These are phyloP conservation scores for Chrysocyon brachyurus DNA, from an alignment of 2,797 vertebrate species.

Conservation along the genomic window DNA sequence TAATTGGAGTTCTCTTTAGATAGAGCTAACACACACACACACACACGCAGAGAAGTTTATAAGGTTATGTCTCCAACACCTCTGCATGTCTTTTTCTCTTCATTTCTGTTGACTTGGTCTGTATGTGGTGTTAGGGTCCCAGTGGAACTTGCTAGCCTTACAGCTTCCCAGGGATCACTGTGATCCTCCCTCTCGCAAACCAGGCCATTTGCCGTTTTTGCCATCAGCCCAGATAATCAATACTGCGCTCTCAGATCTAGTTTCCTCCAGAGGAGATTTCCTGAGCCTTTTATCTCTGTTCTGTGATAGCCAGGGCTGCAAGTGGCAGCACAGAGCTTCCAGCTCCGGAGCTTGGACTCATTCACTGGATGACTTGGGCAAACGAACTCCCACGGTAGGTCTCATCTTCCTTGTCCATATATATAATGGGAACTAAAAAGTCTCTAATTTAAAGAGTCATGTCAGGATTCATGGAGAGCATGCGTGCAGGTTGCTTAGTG, in stretches of 20 bases:
- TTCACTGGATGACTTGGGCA: neutral
- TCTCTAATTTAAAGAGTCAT: neutral
- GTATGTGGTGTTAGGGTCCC: neutral
- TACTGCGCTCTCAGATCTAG: neutral
- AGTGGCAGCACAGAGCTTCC: neutral
- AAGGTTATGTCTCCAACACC: neutral
- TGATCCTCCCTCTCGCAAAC: neutral
- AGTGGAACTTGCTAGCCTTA: neutral
- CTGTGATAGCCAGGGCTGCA: neutral
- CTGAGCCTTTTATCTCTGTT: neutral
- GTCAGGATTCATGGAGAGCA: neutral
- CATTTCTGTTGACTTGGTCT: neutral
- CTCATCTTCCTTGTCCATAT: neutral
- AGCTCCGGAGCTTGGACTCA: neutral
- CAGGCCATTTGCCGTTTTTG: rapidly evolving
- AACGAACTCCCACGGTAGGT: neutral
- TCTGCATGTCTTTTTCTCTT: neutral
- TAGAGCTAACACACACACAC: neutral
- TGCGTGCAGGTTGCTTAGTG: neutral
- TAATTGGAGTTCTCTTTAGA: neutral
- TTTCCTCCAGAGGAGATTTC: neutral
- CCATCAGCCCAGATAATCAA: neutral
- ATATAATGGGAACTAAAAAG: neutral
- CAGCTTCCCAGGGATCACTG: neutral
- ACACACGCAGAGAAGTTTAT: neutral